Evolutionary conservation across 92 coral and sea anemone species (phyloP).

Genomic region (Meandrina meandrites): DNA sequence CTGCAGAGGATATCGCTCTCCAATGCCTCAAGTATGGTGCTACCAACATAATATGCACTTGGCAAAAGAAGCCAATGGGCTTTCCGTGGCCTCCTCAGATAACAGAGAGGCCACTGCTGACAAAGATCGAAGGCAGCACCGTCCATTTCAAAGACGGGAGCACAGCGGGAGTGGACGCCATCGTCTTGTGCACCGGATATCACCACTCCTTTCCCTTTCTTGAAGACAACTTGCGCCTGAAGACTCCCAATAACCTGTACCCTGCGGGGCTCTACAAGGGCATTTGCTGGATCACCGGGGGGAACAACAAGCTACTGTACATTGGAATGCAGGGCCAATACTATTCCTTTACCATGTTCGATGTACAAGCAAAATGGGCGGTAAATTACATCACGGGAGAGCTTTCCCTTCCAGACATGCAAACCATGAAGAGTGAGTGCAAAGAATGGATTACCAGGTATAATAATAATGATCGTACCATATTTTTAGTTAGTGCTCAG

Average conservation of each 20-base stretch:
- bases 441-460: slow-evolving; percentile 48
- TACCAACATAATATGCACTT: slow-evolving; percentile 32
- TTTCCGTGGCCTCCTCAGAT: slow-evolving; percentile 63
- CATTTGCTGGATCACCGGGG: slow-evolving; percentile 38
- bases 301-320: slow-evolving; percentile 55
- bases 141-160: slow-evolving; percentile 55
- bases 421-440: slow-evolving; percentile 41
- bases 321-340: slow-evolving; percentile 35
- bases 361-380: slow-evolving; percentile 58
- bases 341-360: slow-evolving; percentile 52
- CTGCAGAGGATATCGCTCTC: slow-evolving; percentile 68
- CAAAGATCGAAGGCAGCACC: slow-evolving; percentile 49
- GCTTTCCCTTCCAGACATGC: slow-evolving; percentile 35
- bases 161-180: slow-evolving; percentile 46
- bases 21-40: slow-evolving; percentile 63
- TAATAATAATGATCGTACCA: too few species aligned
- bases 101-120: slow-evolving; percentile 47
- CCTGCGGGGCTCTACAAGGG: slow-evolving; percentile 47
- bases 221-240: slow-evolving; percentile 49
- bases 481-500: neutral
- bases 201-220: slow-evolving; percentile 35
- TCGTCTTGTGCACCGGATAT: slow-evolving; percentile 63
- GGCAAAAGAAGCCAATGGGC: slow-evolving; percentile 58
- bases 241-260: slow-evolving; percentile 27
- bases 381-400: slow-evolving; percentile 52